phyloP scores from a whole-genome alignment of 2,113 vertebrate genomes.

The cattle (Bos taurus) region DNA sequence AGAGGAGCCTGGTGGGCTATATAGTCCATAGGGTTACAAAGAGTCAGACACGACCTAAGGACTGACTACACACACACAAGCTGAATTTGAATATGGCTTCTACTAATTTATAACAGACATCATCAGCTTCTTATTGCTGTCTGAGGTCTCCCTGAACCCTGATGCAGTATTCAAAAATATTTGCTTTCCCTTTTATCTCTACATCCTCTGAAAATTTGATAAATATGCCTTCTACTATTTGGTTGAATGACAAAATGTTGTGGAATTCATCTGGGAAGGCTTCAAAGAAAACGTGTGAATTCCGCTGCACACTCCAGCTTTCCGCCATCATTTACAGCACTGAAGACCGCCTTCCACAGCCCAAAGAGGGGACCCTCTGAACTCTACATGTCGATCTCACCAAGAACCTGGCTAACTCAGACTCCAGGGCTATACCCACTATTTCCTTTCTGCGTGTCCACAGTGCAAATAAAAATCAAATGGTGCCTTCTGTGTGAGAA shows the following conservation, averaged over 20 bases:
- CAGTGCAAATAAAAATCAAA: not conserved
- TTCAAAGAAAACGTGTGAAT: constrained; percentile 13
- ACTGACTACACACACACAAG: not conserved
- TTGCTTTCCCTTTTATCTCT: not conserved
- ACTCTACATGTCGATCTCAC: not conserved
- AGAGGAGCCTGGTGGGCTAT: not conserved
- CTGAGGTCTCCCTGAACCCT: not conserved
- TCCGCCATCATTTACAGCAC: not conserved
- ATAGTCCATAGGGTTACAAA: fast-evolving
- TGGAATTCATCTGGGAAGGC: not conserved
- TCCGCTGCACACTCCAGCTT: not conserved
- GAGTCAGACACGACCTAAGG: not conserved
- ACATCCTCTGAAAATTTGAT: constrained; percentile 12
- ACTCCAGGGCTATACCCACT: not conserved
- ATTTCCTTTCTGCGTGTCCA: not conserved
- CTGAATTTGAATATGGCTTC: not conserved
- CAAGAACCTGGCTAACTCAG: not conserved
- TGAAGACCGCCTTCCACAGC: not conserved
- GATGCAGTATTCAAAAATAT: not conserved
- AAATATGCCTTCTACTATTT: not conserved
- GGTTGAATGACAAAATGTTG: not conserved
- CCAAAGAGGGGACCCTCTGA: not conserved
- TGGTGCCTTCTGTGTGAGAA: not conserved
- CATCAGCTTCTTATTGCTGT: not conserved
- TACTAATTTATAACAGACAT: not conserved